Conservation (phyloP, 2,113 vertebrate species). For the Mobula hypostoma region DNA sequence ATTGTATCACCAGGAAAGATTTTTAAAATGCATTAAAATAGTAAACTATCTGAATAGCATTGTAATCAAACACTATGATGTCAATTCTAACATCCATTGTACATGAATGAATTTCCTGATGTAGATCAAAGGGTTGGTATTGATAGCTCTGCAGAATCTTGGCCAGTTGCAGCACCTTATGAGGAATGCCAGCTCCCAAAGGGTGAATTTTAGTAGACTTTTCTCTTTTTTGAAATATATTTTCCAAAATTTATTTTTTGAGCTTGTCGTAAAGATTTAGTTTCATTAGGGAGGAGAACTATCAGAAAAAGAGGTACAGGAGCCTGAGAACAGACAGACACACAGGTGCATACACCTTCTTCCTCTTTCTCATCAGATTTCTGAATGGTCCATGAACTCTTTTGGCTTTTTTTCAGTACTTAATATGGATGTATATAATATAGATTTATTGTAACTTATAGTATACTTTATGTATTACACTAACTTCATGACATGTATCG, state of each 20-base stretch:
- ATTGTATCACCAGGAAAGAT: not conserved
- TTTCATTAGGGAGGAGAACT: too few species aligned
- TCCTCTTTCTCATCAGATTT: too few species aligned
- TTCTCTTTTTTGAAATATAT: not conserved
- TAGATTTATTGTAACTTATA: too few species aligned
- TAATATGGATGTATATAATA: too few species aligned
- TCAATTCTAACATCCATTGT: not conserved
- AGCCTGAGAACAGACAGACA: too few species aligned
- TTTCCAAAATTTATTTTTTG: not conserved
- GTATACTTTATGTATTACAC: too few species aligned
- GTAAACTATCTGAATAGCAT: not conserved
- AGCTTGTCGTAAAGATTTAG: not conserved
- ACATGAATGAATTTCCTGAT: not conserved
- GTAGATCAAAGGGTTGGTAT: not conserved
- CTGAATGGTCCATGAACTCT: too few species aligned
- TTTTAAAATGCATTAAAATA: not conserved
- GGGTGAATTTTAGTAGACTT: not conserved
- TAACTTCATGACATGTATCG: too few species aligned
- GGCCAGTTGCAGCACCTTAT: not conserved
- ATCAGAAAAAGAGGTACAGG: too few species aligned
- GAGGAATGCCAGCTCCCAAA: not conserved
- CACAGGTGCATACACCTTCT: too few species aligned
- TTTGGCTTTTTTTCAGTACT: too few species aligned
- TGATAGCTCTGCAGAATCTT: not conserved
- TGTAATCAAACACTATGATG: not conserved